Percentiles rank a stretch among this genome's conserved stretches.
phyloP scores from a whole-genome alignment of 2,113 vertebrate species.

The Cololabis saira region DNA sequence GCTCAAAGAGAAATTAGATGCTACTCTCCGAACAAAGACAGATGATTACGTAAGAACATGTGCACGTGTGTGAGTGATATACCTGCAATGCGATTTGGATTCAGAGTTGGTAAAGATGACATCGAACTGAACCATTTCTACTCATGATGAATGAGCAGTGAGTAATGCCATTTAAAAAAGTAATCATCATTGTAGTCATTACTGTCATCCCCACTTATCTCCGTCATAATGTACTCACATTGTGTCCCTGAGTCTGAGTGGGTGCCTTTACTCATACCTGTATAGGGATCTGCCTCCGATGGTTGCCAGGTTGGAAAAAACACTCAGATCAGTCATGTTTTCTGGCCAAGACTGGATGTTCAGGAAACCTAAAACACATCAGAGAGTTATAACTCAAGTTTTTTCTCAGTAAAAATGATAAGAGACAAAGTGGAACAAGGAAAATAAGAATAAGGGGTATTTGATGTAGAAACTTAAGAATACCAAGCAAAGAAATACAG shows the following conservation, averaged over 20 bases:
- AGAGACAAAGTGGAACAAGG: background rate
- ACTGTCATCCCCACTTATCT: background rate
- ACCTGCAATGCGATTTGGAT: too few species aligned
- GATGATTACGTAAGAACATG: too few species aligned
- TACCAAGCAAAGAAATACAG: background rate
- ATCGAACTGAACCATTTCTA: background rate
- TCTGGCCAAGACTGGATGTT: constrained; percentile 98
- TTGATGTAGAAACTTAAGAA: constrained; percentile 9
- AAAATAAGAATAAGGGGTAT: background rate
- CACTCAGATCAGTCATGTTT: constrained; percentile 97
- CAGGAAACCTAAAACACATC: constrained; percentile 86
- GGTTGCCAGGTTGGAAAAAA: constrained; percentile 94
- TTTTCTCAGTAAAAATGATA: too few species aligned
- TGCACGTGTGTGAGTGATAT: background rate
- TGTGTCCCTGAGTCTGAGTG: background rate
- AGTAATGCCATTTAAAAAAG: background rate
- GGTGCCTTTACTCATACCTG: constrained; percentile 79
- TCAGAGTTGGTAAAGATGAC: background rate
- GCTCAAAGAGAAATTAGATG: background rate
- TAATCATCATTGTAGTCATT: background rate
- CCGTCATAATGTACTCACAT: background rate
- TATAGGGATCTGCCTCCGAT: constrained; percentile 95
- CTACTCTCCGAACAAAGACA: background rate
- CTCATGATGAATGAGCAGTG: background rate
- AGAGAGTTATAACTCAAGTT: background rate